Conservation (phyloP, 2,888 invertebrate species). For the Apocheima hispidaria region DNA sequence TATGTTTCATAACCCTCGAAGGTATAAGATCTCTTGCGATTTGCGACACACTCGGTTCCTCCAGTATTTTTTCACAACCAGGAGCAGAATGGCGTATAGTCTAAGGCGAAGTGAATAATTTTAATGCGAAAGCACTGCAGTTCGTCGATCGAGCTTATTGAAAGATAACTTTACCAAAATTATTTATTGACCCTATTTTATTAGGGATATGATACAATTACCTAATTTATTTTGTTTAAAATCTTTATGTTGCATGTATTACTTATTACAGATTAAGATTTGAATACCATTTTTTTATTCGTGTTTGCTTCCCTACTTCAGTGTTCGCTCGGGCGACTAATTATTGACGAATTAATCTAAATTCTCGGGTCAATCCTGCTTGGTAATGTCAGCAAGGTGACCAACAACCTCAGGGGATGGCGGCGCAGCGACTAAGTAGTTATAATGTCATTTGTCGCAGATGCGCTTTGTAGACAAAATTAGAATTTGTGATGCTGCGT, state of each 20-base stretch:
- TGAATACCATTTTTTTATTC: neutral
- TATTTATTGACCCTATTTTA: no score
- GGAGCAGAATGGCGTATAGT: neutral
- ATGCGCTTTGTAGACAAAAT: slow-evolving; percentile 30
- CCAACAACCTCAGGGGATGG: slow-evolving; percentile 18
- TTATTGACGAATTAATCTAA: slow-evolving; percentile 22
- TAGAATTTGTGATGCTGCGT: slow-evolving; percentile 16
- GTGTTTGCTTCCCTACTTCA: neutral
- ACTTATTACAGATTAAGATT: no score
- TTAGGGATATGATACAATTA: no score
- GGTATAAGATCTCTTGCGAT: slow-evolving; percentile 19
- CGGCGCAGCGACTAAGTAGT: slow-evolving; percentile 30
- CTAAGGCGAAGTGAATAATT: neutral
- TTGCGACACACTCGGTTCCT: slow-evolving; percentile 20
- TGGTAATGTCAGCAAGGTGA: slow-evolving; percentile 33
- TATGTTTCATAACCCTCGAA: slow-evolving; percentile 64
- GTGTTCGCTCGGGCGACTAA: neutral
- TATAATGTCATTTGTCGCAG: slow-evolving; percentile 41
- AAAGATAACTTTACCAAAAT: no score
- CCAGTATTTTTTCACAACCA: slow-evolving; percentile 6
- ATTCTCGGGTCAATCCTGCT: slow-evolving; percentile 27
- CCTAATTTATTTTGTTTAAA: no score
- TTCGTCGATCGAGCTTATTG: no score
- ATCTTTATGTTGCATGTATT: no score
- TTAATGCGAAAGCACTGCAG: neutral